These are phyloP conservation scores for Ceratosolen solmsi DNA, from an alignment of 1,140 invertebrate genomes.

Conservation along the genomic window DNA sequence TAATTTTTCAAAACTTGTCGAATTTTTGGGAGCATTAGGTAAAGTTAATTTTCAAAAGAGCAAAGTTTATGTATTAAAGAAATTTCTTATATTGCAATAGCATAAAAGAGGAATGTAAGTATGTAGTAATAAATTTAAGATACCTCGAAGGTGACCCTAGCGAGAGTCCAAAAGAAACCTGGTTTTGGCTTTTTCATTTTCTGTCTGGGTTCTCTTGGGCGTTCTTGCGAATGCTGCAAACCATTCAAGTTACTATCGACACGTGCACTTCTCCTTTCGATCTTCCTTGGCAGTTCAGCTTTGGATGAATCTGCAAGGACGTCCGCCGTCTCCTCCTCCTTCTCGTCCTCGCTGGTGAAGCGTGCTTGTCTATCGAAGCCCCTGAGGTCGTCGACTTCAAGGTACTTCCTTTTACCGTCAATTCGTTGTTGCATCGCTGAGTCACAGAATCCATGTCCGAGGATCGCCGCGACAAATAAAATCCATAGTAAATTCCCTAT, in stretches of 20 bases:
- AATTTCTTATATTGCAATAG: no score
- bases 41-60: no score
- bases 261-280: not conserved
- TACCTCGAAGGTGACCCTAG: constrained; percentile 70
- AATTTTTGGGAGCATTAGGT: no score
- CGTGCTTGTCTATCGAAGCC: not conserved
- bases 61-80: no score
- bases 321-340: not conserved
- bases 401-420: constrained; percentile 2
- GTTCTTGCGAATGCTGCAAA: constrained; percentile 43
- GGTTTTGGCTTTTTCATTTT: constrained; percentile 64
- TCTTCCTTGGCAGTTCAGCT: not conserved
- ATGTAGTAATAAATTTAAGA: no score
- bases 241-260: not conserved
- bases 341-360: not conserved
- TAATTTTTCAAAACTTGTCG: no score
- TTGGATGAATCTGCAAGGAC: no score
- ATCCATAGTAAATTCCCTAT: constrained; percentile 13
- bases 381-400: constrained; percentile 34
- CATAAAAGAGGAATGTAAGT: no score
- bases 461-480: not conserved
- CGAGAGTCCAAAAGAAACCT: constrained; percentile 73
- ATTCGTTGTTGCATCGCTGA: not conserved
- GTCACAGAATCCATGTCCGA: not conserved
- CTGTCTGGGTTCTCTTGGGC: constrained; percentile 59